A percentile compares a stretch with the other conserved stretches of the same genome.
Conservation (phyloP, 2,888 invertebrate genomes). For the Carterocephalus palaemon region DNA sequence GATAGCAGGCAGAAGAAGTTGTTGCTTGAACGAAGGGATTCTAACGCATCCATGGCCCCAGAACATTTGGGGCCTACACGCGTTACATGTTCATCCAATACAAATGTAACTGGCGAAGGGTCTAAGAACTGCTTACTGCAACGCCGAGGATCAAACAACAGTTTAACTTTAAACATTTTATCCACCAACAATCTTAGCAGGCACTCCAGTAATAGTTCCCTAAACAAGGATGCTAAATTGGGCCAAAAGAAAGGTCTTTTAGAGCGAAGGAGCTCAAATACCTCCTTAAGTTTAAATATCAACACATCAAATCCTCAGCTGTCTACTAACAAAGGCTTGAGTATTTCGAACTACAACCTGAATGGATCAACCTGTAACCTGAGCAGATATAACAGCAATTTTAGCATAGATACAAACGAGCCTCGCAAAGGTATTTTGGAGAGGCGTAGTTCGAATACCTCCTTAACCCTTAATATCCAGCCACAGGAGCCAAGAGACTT, state of each 20-base stretch:
- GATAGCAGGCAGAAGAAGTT: constrained; percentile 79
- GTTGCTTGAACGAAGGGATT: constrained; percentile 89
- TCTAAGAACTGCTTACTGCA: constrained; percentile 84
- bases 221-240: constrained; percentile 66
- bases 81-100: constrained; percentile 73
- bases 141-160: constrained; percentile 91
- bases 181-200: constrained; percentile 70
- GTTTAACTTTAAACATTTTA: constrained; percentile 87
- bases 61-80: constrained; percentile 64
- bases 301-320: constrained; percentile 68
- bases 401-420: constrained; percentile 67
- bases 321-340: constrained; percentile 65
- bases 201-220: constrained; percentile 78
- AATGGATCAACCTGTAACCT: constrained; percentile 74
- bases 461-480: constrained; percentile 82
- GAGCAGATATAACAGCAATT: constrained; percentile 70
- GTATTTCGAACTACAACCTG: constrained; percentile 73
- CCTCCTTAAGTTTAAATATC: constrained; percentile 90
- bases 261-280: constrained; percentile 93
- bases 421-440: constrained; percentile 83
- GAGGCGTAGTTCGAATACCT: constrained; percentile 89
- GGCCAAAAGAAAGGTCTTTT: constrained; percentile 83
- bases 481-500: constrained; percentile 67
- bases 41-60: constrained; percentile 88
- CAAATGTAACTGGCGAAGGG: constrained; percentile 58